These are phyloP conservation scores for Sylvicapra grimmia DNA, from an alignment of 2,113 vertebrate genomes.

Conservation along the genomic window DNA sequence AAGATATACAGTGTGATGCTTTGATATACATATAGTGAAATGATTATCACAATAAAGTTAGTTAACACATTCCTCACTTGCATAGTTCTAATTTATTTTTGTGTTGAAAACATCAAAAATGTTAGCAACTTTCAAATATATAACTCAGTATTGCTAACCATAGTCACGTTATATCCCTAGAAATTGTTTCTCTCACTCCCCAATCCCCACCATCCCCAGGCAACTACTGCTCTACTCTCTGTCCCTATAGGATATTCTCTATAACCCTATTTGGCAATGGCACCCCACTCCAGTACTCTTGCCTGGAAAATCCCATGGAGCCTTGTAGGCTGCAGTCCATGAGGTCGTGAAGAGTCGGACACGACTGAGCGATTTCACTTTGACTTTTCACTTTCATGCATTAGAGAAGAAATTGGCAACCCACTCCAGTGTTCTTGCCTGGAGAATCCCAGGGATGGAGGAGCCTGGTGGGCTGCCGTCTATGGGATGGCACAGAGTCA, in stretches of 20 bases:
- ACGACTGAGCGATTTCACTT: no score
- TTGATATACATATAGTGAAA: neutral
- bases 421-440: no score
- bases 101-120: neutral
- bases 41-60: neutral
- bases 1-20: neutral
- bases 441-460: no score
- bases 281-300: no score
- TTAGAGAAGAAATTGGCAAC: no score
- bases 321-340: no score
- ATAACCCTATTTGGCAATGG: neutral
- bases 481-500: no score
- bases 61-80: neutral
- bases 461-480: no score
- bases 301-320: no score
- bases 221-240: neutral
- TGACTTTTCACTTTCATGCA: no score
- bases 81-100: neutral
- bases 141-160: neutral
- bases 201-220: neutral
- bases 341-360: rapidly evolving
- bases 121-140: neutral
- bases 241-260: neutral
- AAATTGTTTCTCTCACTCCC: neutral
- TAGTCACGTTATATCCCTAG: neutral